phyloP scores from a whole-genome alignment of 2,797 vertebrate species.

The Monodelphis domestica region DNA sequence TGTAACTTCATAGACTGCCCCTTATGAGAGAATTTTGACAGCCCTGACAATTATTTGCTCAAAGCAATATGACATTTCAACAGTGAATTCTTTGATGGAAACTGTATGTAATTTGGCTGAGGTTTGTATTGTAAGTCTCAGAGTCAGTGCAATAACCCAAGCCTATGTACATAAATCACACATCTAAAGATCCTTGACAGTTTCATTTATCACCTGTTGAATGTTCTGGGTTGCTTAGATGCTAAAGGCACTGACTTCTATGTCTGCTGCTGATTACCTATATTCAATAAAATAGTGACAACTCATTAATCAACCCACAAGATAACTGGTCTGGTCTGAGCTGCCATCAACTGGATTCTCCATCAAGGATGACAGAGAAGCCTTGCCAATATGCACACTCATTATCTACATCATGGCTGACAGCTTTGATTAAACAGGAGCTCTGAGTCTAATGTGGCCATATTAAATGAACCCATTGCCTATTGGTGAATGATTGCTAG shows the following conservation, averaged over 20 bases:
- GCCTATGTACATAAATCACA: conserved; percentile 55
- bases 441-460: conserved; percentile 34
- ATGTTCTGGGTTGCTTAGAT: conserved; percentile 59
- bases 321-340: conserved; percentile 43
- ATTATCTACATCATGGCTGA: conserved; percentile 70
- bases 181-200: conserved; percentile 39
- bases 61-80: conserved; percentile 48
- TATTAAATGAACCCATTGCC: conserved; percentile 50
- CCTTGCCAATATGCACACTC: conserved; percentile 57
- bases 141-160: conserved; percentile 41
- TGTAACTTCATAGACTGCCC: conserved; percentile 59
- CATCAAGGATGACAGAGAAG: conserved; percentile 68
- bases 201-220: conserved; percentile 69
- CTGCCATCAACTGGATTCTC: conserved; percentile 72
- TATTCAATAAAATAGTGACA: conserved; percentile 74
- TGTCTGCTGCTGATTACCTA: conserved; percentile 61
- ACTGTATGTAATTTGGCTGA: conserved; percentile 27
- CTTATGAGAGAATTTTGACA: conserved; percentile 56
- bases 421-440: conserved; percentile 69
- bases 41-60: conserved; percentile 60
- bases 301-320: conserved; percentile 72
- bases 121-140: conserved; percentile 31
- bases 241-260: conserved; percentile 62
- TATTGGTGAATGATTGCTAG: conserved; percentile 23
- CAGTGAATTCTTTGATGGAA: conserved; percentile 51